Evolutionary conservation across 1,140 invertebrate species (phyloP).

Genomic region (Tribolium madens): DNA sequence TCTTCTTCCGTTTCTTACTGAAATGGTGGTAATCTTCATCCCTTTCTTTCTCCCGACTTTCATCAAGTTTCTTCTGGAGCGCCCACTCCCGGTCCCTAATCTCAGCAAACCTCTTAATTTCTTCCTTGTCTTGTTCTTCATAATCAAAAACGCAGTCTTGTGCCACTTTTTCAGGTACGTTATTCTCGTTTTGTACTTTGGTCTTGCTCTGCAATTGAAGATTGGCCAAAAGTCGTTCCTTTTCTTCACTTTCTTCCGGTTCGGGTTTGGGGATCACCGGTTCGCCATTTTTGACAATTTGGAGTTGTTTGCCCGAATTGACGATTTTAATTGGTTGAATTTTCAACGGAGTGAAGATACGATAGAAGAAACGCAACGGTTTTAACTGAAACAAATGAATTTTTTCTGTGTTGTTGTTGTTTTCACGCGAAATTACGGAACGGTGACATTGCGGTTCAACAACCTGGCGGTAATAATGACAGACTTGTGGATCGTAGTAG

Average conservation of each 20-base stretch:
- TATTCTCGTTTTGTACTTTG: constrained; percentile 50
- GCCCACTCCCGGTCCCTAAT: constrained; percentile 64
- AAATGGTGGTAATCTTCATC: constrained; percentile 55
- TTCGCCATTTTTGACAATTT: constrained; percentile 55
- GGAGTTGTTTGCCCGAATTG: constrained; percentile 60
- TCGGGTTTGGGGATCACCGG: constrained; percentile 41
- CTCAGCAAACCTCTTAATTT: constrained; percentile 63
- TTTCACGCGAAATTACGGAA: constrained; percentile 13
- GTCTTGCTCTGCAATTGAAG: constrained; percentile 61
- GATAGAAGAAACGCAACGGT: constrained; percentile 75
- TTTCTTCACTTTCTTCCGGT: constrained; percentile 50
- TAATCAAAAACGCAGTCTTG: constrained; percentile 62
- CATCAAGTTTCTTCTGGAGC: constrained; percentile 60
- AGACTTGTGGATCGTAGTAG: background rate
- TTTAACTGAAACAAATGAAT: constrained; percentile 67
- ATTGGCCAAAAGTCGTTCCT: constrained; percentile 60
- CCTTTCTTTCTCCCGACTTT: constrained; percentile 50
- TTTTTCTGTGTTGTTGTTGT: background rate
- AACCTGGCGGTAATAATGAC: constrained; percentile 39
- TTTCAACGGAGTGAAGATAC: constrained; percentile 66
- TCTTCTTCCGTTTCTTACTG: constrained; percentile 62
- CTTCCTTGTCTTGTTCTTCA: constrained; percentile 63
- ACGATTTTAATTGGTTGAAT: constrained; percentile 63
- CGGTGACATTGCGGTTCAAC: constrained; percentile 23
- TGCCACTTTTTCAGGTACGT: constrained; percentile 43